Base-by-base conservation (phyloP, 2,113 vertebrate genomes). In the Sphaerodactylus townsendi region DNA sequence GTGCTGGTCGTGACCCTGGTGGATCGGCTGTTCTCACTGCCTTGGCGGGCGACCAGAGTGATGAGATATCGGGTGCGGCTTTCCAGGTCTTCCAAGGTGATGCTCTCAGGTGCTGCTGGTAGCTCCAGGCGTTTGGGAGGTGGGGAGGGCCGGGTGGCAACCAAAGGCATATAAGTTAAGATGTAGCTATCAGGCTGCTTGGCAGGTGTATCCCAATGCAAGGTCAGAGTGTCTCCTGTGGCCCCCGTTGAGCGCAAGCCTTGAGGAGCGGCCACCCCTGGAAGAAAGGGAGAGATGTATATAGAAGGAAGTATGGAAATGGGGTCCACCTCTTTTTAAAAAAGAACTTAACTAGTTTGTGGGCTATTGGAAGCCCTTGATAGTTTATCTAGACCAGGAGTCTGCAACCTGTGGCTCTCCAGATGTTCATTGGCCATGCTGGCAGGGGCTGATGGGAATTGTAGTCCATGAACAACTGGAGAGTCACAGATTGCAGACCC, bases 181-280 rank as follows among this genome's bases (percentile, higher is more conserved):
- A 79, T 89, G 78, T 97, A 97, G 81, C 94, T 87, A 85, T 97
- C 96, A 30, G 96, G 94, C 65, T 91, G 92, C 3, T 91, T 93
- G 65, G 91, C 90, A 0, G 96, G 92, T 0, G 85, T 88, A 69
- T 97, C 95, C 97, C 97, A 97, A 25, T 96, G 95, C 88, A 97
- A 92, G 35, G 95, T 89, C 0, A 92, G 85, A 0, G 95, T 93
- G 0, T 94, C 93, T 21, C 93, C 93, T 41, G 94, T 95, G 10
- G 91, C 96, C 79, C 95, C 96, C 25, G 96, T 95, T 6, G 97
- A 94, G 5, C 72, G 84, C 48, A 97, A 92, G 84, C 96, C 90
- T 33, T 86, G 89, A 71, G 96, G 95, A 15, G 95, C 91, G 1
- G 96, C 93, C 62, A 96, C 93, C 81, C 94, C 96, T 97, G 88